These are phyloP conservation scores for Drosophila silvestris DNA, from an alignment of 2,888 invertebrate species.

Conservation along the genomic window DNA sequence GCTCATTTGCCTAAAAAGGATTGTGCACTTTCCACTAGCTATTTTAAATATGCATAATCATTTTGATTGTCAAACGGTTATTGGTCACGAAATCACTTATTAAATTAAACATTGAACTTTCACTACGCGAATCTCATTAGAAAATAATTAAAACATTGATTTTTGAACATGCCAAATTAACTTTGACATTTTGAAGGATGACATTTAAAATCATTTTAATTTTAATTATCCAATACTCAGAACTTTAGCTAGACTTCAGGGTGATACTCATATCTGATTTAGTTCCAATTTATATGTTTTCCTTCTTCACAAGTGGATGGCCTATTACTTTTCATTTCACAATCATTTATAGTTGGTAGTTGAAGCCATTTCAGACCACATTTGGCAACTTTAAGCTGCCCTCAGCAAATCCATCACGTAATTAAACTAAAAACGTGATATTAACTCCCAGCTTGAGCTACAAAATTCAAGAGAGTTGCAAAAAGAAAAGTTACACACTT, in stretches of 20 bases:
- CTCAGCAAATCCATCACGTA: conserved; percentile 67
- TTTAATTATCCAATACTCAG: not conserved
- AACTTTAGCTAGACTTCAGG: not conserved
- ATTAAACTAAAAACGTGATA: conserved; percentile 72
- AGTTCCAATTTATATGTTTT: not conserved
- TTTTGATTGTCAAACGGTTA: conserved; percentile 40
- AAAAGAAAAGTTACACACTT: conserved; percentile 27
- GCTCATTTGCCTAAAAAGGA: conserved; percentile 23
- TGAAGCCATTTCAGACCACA: conserved; percentile 2
- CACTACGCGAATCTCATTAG: conserved; percentile 34
- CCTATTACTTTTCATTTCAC: not conserved
- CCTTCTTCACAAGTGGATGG: not conserved
- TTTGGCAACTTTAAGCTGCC: conserved; percentile 42
- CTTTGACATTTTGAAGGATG: not conserved
- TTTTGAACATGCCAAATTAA: conserved; percentile 3
- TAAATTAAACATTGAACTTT: conserved; percentile 30
- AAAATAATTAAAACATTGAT: conserved; percentile 47
- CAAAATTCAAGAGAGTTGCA: conserved; percentile 39
- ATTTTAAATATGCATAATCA: conserved; percentile 56
- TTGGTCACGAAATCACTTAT: conserved; percentile 19
- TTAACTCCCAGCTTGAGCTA: conserved; percentile 61
- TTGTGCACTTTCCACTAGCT: conserved; percentile 16
- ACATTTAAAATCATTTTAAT: too few relatives aligned
- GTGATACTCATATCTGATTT: not conserved
- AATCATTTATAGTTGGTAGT: conserved; percentile 23